Percentiles rank a stretch among this genome's conserved stretches.
These are phyloP conservation scores for Nephila pilipes DNA, from an alignment of 1,140 invertebrate species.

Conservation along the genomic window DNA sequence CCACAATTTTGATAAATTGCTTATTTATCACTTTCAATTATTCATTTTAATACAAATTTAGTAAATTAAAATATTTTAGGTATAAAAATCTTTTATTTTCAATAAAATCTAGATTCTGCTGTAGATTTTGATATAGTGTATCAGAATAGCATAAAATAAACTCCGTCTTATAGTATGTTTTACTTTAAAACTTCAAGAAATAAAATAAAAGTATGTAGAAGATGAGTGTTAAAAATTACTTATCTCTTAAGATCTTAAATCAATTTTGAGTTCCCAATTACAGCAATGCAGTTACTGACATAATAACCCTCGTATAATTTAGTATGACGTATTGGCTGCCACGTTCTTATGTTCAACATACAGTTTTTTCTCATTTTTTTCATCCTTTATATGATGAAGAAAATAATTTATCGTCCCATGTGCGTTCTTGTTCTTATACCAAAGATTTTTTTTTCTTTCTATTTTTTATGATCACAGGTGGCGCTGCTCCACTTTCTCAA, in stretches of 20 bases:
- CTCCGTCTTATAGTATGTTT: too few relatives aligned
- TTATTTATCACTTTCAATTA: too few relatives aligned
- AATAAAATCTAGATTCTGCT: too few relatives aligned
- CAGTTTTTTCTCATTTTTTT: conserved; percentile 24
- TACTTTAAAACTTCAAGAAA: too few relatives aligned
- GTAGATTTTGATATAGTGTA: too few relatives aligned
- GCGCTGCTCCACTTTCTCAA: conserved; percentile 58
- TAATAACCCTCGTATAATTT: conserved; percentile 53
- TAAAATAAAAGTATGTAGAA: too few relatives aligned
- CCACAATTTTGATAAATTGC: too few relatives aligned
- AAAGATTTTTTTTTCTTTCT: not conserved
- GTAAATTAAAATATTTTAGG: too few relatives aligned
- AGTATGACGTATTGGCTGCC: conserved; percentile 22
- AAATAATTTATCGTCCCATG: conserved; percentile 62
- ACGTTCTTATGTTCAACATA: conserved; percentile 48
- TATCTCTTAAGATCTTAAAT: conserved; percentile 35
- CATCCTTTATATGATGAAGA: conserved; percentile 23
- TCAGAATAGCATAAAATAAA: too few relatives aligned
- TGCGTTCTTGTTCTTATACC: conserved; percentile 30
- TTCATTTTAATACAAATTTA: too few relatives aligned
- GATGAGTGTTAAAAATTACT: conserved; percentile 26
- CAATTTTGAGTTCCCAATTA: conserved; percentile 45
- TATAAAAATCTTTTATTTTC: too few relatives aligned
- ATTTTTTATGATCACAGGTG: conserved; percentile 46
- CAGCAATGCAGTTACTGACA: conserved; percentile 31